Conservation (phyloP, 2,888 invertebrate genomes). For the Periphyllus acericola region DNA sequence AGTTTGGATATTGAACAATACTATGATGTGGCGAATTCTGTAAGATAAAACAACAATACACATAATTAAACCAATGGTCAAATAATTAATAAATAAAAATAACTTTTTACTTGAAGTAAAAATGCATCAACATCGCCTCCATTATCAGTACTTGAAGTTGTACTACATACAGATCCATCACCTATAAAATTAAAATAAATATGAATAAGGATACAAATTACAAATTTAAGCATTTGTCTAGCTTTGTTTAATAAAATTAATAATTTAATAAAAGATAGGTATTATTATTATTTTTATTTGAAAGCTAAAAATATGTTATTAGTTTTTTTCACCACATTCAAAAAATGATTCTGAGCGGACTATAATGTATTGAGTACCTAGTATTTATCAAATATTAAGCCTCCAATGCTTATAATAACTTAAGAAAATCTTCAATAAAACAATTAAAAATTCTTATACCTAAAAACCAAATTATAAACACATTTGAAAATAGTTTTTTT, state of each 20-base stretch:
- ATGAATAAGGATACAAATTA: neutral
- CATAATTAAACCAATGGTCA: neutral
- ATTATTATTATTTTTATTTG: neutral
- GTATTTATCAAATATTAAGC: neutral
- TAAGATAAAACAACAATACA: neutral
- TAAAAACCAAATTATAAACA: neutral
- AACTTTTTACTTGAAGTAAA: constrained; percentile 52
- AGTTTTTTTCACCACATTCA: neutral
- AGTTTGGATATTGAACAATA: constrained; percentile 49
- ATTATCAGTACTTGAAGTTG: constrained; percentile 55
- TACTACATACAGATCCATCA: constrained; percentile 55
- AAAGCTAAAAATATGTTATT: neutral
- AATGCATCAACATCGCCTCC: constrained; percentile 56
- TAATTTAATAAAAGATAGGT: too few relatives aligned
- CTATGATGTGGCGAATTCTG: constrained; percentile 58
- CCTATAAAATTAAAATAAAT: constrained; percentile 32
- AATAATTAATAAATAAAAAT: neutral
- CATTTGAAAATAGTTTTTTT: too few relatives aligned
- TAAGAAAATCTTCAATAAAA: neutral
- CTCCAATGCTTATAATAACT: neutral
- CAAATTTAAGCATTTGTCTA: neutral
- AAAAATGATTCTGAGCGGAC: neutral
- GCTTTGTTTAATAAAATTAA: neutral
- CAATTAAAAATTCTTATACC: neutral
- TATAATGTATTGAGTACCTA: neutral